phyloP scores from a whole-genome alignment of 2,888 invertebrate species.

The Icerya purchasi region DNA sequence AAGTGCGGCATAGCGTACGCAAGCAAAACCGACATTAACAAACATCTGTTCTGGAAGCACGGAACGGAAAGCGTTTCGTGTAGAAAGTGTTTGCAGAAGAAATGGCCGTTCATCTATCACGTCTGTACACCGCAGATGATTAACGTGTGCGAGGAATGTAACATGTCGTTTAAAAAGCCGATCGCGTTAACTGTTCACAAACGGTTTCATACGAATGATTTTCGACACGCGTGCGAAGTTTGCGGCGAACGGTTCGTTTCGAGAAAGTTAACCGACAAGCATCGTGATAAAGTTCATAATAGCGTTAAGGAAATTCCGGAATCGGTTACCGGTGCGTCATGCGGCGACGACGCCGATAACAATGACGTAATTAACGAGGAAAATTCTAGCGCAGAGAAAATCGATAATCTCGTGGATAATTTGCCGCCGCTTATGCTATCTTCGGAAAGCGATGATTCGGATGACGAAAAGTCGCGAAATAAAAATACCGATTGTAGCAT shows the following conservation, averaged over 20 bases:
- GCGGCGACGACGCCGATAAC: background rate
- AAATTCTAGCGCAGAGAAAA: slow-evolving; percentile 24
- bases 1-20: slow-evolving; percentile 71
- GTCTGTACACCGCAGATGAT: slow-evolving; percentile 62
- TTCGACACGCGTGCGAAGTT: slow-evolving; percentile 48
- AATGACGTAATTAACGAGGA: slow-evolving; percentile 8
- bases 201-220: slow-evolving; percentile 48
- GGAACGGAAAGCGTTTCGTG: slow-evolving; percentile 71
- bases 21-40: slow-evolving; percentile 69
- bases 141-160: slow-evolving; percentile 64
- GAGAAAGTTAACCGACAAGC: slow-evolving; percentile 50
- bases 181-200: slow-evolving; percentile 66
- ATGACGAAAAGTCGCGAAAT: slow-evolving; percentile 24
- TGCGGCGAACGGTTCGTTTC: slow-evolving; percentile 64
- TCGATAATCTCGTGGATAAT: slow-evolving; percentile 37
- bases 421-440: slow-evolving; percentile 56
- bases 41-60: slow-evolving; percentile 81
- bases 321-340: background rate
- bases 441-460: slow-evolving; percentile 49
- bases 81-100: slow-evolving; percentile 66
- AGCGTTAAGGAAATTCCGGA: background rate
- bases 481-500: background rate
- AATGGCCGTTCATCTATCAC: slow-evolving; percentile 81
- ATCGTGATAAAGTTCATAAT: slow-evolving; percentile 23
- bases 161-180: slow-evolving; percentile 47